These are phyloP conservation scores for Drosophila aff. DNA, from an alignment of 1,140 invertebrate genomes.

Conservation along the genomic window DNA sequence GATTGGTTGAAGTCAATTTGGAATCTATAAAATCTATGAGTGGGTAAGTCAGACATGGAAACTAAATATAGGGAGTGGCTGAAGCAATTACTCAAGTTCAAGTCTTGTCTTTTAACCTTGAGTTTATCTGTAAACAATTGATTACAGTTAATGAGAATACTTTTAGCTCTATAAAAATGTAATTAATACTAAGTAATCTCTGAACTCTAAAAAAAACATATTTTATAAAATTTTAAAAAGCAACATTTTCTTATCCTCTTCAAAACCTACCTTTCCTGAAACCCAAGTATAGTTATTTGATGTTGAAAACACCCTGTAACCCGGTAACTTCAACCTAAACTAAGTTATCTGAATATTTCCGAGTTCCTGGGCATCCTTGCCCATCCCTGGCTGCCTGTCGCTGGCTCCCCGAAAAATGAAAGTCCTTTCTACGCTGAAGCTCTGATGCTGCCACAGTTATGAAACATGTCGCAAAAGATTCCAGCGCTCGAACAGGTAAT, in stretches of 20 bases:
- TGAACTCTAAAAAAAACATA: not conserved
- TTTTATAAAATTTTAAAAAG: not conserved
- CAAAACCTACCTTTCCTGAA: not conserved
- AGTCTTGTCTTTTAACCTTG: not conserved
- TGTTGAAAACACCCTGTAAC: not conserved
- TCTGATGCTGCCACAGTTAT: slow-evolving; percentile 62
- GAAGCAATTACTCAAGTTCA: not conserved
- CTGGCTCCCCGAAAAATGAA: slow-evolving; percentile 42
- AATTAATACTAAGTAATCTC: not conserved
- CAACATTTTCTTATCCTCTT: too few species aligned
- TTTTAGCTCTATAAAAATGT: too few species aligned
- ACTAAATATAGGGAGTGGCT: not conserved
- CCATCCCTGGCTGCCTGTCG: slow-evolving; percentile 27
- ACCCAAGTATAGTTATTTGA: not conserved
- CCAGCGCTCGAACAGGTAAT: slow-evolving; percentile 82
- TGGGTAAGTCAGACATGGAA: not conserved
- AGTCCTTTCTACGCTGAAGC: slow-evolving; percentile 48
- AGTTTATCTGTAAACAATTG: too few species aligned
- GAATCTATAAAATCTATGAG: not conserved
- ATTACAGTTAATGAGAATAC: too few species aligned
- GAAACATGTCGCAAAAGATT: slow-evolving; percentile 84
- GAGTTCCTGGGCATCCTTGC: not conserved
- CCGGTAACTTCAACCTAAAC: slow-evolving; percentile 2
- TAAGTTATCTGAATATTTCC: slow-evolving; percentile 10
- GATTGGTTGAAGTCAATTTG: not conserved